These are phyloP conservation scores for Oryzias woworae DNA, from an alignment of 2,113 vertebrate species.

Conservation along the genomic window DNA sequence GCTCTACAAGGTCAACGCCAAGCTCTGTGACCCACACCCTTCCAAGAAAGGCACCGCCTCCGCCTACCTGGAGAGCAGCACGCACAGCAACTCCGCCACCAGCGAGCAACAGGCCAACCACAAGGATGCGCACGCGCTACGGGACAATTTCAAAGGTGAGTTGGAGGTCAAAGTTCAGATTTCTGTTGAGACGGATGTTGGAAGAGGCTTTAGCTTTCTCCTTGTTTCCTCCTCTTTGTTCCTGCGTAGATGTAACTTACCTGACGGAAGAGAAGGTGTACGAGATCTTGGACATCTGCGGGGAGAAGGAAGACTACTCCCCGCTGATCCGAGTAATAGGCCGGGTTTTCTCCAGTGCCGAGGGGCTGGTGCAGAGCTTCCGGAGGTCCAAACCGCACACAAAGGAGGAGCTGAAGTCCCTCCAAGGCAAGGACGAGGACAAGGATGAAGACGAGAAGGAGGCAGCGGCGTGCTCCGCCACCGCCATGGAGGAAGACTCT, in stretches of 20 bases:
- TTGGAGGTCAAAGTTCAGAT: background rate
- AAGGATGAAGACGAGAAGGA: slow-evolving; percentile 99
- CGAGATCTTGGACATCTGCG: slow-evolving; percentile 92
- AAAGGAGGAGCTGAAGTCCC: slow-evolving; percentile 97
- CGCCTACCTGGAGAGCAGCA: slow-evolving; percentile 90
- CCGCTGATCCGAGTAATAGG: slow-evolving; percentile 95
- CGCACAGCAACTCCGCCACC: slow-evolving; percentile 85
- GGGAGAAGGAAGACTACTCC: slow-evolving; percentile 92
- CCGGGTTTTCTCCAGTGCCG: slow-evolving; percentile 94
- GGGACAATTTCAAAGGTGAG: slow-evolving; percentile 96
- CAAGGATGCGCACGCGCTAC: slow-evolving; percentile 84
- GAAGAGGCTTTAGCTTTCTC: background rate
- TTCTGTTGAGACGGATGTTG: background rate
- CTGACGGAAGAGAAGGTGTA: slow-evolving; percentile 96
- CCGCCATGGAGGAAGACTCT: slow-evolving; percentile 92
- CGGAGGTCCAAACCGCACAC: slow-evolving; percentile 91
- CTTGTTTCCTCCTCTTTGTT: background rate
- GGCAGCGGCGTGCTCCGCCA: slow-evolving; percentile 75
- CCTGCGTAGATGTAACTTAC: slow-evolving; percentile 86
- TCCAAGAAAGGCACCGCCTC: slow-evolving; percentile 98
- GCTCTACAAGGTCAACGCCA: slow-evolving; percentile 98
- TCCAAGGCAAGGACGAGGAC: slow-evolving; percentile 96
- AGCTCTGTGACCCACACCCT: slow-evolving; percentile 98
- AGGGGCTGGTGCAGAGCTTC: slow-evolving; percentile 95
- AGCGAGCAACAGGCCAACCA: slow-evolving; percentile 90